These are phyloP conservation scores for Aphis gossypii DNA, from an alignment of 1,140 invertebrate genomes.

Conservation along the genomic window DNA sequence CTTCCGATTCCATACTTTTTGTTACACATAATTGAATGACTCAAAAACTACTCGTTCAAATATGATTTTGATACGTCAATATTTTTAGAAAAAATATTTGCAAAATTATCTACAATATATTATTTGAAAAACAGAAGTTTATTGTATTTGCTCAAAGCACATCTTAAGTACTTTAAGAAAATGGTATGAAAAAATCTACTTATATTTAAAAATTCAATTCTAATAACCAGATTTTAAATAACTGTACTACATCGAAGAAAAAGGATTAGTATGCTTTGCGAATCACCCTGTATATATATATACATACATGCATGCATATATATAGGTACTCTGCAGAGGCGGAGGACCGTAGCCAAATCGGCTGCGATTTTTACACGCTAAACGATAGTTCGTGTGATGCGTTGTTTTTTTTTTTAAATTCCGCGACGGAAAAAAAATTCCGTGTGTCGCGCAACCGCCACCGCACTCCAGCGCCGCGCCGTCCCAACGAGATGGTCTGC, in stretches of 20 bases:
- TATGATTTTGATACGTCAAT: too few relatives aligned
- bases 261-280: not conserved
- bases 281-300: not conserved
- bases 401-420: slow-evolving; percentile 37
- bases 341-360: slow-evolving; percentile 50
- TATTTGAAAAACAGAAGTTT: too few relatives aligned
- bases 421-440: slow-evolving; percentile 53
- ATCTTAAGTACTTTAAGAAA: too few relatives aligned
- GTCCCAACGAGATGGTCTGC: not conserved
- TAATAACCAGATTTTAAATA: not conserved
- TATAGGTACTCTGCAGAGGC: not conserved
- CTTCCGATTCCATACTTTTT: too few relatives aligned
- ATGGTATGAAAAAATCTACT: too few relatives aligned
- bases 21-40: too few relatives aligned
- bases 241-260: not conserved
- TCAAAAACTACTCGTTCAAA: too few relatives aligned
- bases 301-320: too few relatives aligned
- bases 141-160: too few relatives aligned
- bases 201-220: too few relatives aligned
- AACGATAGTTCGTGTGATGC: not conserved
- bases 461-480: slow-evolving; percentile 32
- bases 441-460: slow-evolving; percentile 12
- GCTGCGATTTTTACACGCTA: slow-evolving; percentile 27
- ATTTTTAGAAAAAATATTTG: too few relatives aligned
- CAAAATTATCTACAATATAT: too few relatives aligned